Evolutionary conservation across 2,888 invertebrate species (phyloP), one percentile per base, ranked within the genome.

Genomic region (Cryptus armator): DNA sequence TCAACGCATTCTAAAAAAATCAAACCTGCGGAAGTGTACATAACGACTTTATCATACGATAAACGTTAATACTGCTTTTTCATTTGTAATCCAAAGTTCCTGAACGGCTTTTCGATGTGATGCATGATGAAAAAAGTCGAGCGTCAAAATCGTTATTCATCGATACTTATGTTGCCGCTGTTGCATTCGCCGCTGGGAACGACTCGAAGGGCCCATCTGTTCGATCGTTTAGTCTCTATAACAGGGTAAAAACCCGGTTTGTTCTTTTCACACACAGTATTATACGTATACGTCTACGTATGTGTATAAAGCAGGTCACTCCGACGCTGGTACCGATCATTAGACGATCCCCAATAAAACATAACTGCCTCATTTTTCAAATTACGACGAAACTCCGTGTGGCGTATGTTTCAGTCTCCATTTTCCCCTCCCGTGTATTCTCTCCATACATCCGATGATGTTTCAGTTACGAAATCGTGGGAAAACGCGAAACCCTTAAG

Each of bases 281-380:
- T 9, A 14, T 7, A 29, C 14, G 59, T 59, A 3, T 29, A 51
- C 51, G 7, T 16, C 2, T 16, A 1, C 56, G 9, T 51, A 67
- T 43, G 9, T 62, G 59, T 43, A 74, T 59, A 62, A 64, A 67
- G 29, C 48, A 75, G 44, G 81, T 67, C 44, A 37, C 71, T 44
- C 70, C 43, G 48, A 37, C 56, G 51, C 77, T 59, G 78, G 59
- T 78, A 85, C 81, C 67, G 75, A 83, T 84, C 86, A 86, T 81
- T 80, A 46, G 9, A 67, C 72, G n/a, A 56, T 10, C 76, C 70
- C 81, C 46, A 86, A 86, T 85, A 83, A 87, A 84, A 85, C 70
- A 84, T 81, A 83, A 84, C 79, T 83, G 76, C 71, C 80, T 86
- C 84, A 85, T 87, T 86, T 86, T 85, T 87, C 86, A 87, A 85